Evolutionary conservation across 2,797 vertebrate genomes (phyloP).

Genomic region (Lepilemur ruficaudatus): DNA sequence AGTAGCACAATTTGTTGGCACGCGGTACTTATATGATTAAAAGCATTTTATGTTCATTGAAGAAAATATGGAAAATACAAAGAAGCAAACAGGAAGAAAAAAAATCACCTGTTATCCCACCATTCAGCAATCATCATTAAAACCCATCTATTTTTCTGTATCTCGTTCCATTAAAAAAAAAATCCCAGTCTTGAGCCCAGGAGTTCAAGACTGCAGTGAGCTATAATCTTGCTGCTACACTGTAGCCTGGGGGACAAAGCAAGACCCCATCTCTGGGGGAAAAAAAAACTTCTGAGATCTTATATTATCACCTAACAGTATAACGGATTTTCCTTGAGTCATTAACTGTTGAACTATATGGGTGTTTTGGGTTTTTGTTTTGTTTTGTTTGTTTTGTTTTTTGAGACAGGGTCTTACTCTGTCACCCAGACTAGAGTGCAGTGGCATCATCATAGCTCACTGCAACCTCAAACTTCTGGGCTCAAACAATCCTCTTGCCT

Average conservation of each 20-base stretch:
- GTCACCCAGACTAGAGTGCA: not conserved
- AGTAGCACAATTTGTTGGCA: no score
- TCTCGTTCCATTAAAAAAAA: not conserved
- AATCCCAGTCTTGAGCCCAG: not conserved
- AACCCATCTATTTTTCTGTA: not conserved
- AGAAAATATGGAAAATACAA: not conserved
- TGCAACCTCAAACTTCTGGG: not conserved
- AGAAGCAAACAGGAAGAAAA: not conserved
- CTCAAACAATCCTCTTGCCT: not conserved
- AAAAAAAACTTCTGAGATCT: not conserved
- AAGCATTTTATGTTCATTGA: conserved; percentile 7
- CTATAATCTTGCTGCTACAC: not conserved
- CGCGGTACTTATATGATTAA: not conserved
- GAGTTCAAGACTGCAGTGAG: no score
- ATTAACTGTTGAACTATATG: conserved; percentile 41
- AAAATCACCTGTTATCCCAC: not conserved
- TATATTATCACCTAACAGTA: conserved; percentile 15
- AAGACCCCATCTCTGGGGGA: no score
- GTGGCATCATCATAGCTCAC: not conserved
- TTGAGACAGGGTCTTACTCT: not conserved
- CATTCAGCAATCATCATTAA: not conserved
- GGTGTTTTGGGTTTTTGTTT: not conserved
- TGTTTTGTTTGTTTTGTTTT: not conserved
- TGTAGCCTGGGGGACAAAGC: not conserved
- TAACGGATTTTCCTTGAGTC: conserved; percentile 4